Base-by-base conservation (phyloP, 2,888 invertebrate genomes). In the Phalera bucephala region DNA sequence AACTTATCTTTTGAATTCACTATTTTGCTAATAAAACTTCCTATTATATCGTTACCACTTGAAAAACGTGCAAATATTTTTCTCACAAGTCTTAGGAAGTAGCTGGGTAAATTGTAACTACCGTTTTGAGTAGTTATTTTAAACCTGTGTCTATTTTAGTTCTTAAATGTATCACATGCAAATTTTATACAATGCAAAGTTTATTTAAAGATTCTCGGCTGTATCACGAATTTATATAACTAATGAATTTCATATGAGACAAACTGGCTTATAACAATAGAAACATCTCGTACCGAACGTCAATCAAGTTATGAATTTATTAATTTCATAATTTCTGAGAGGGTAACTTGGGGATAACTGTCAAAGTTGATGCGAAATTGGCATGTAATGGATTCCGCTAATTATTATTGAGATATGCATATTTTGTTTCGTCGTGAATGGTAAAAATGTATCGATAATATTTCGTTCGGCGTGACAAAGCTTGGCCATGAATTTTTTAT, bases 401-500 rank as follows among this genome's bases (percentile, higher is more conserved):
- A 85, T 87, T 82, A 73, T 70, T 59, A 76, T 74, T 71, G 63
- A 35, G 9, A 38, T 33, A 47, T 58, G 44, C 69, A 69, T 64
- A 66, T 71, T 77, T 68, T 48, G 56, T 59, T 38, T 27, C 28
- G 7, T 20, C 28, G 36, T 57, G 43, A 46, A 64, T 61, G 60
- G 52, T 56, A 53, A 64, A 63, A 57, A 37, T 63, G 58, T 57
- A 67, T 68, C 61, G 64, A 53, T 61, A 47, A 62, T 72, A 57
- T 78, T 75, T 69, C 69, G 61, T 66, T 60, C 57, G 56, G 52
- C 49, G 57, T 60, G 48, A 74, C 71, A 75, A 76, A 70, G 70
- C 68, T 66, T 65, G 74, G 58, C 40, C 62, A 70, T 87, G 82
- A 85, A 89, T 88, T 55, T 78, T 84, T 83, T 61, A 89, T 79